Conservation (phyloP, 1,140 invertebrate species). For the Trichogramma pretiosum region DNA sequence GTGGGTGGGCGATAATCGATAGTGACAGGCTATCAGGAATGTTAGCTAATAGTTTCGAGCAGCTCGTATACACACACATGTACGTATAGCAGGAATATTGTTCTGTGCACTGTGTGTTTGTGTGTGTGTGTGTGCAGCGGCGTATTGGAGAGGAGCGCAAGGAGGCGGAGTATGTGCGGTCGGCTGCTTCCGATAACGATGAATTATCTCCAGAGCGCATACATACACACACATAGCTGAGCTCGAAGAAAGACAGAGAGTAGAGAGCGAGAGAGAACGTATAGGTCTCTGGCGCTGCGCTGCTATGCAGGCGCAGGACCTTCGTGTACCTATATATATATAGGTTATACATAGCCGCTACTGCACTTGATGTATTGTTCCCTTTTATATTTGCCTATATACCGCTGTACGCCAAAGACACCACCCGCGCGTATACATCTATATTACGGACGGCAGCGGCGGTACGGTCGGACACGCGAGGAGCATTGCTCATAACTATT, state of each 20-base stretch:
- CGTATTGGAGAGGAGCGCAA: neutral
- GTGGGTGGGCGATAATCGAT: slow-evolving; percentile 17
- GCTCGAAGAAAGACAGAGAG: neutral
- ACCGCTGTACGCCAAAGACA: neutral
- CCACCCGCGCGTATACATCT: neutral
- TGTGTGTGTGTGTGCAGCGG: too few species aligned
- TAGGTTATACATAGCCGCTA: too few species aligned
- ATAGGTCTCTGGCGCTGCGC: slow-evolving; percentile 6
- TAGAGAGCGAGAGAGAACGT: neutral
- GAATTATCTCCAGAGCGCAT: too few species aligned
- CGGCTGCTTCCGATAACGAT: slow-evolving; percentile 17
- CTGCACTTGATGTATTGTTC: too few species aligned
- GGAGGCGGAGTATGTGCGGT: too few species aligned
- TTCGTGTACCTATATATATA: neutral
- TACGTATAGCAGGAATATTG: too few species aligned
- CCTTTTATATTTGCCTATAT: neutral
- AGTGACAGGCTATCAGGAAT: slow-evolving; percentile 21
- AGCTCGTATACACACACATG: slow-evolving; percentile 10
- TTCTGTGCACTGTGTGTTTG: too few species aligned
- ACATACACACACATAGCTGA: too few species aligned
- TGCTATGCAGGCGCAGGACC: too few species aligned
- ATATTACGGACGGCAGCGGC: neutral
- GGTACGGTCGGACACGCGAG: neutral
- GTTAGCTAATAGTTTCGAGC: slow-evolving; percentile 22
- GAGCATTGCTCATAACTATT: slow-evolving; percentile 2